Evolutionary conservation across 2,797 vertebrate species (phyloP), one percentile per base, ranked within the genome.

Genomic region (Gallinago stenura): DNA sequence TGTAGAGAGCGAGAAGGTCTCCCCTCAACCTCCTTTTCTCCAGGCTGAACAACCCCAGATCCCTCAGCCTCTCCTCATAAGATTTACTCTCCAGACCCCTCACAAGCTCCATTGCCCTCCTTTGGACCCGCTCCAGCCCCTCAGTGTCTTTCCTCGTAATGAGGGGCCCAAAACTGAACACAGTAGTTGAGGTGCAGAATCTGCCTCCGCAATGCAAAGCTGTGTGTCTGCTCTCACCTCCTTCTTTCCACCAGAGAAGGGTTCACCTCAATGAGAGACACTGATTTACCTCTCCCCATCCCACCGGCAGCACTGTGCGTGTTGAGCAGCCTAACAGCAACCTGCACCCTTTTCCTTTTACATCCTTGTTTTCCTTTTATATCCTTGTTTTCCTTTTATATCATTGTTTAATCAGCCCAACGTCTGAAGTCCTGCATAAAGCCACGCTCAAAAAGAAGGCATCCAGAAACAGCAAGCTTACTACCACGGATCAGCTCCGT

Each of bases 61-160:
- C 41, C 22, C 8, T 60, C 65, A 81, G 17, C 20, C 0, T 0
- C 12, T 60, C 14, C 26, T 51, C 58, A 31, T 0, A 8, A 2
- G 3, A 6, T 9, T 10, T 35, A 4, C 10, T 0, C 58, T 85
- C 33, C 2, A 83, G 60, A 15, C 3, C 33, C 6, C 26, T 48
- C 11, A 4, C 11, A 46, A 62, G 26, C 33, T 51, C 5, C 0
- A 0, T 2, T 68, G 7, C 9, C 3, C 18, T n/a, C 70, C 69
- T 41, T 6, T 69, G 72, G 56, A 26, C 9, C 6, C 0, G 0
- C 9, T 15, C 18, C 79, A 95, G 13, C 16, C 9, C 25, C 17
- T 66, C 43, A 10, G 2, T 4, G 3, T 17, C 15, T 3, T 28
- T 50, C 24, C 21, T 15, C 28, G 10, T 3, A 3, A 5, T 12